Conservation (phyloP, 2,888 invertebrate species). For the Meganola albula region DNA sequence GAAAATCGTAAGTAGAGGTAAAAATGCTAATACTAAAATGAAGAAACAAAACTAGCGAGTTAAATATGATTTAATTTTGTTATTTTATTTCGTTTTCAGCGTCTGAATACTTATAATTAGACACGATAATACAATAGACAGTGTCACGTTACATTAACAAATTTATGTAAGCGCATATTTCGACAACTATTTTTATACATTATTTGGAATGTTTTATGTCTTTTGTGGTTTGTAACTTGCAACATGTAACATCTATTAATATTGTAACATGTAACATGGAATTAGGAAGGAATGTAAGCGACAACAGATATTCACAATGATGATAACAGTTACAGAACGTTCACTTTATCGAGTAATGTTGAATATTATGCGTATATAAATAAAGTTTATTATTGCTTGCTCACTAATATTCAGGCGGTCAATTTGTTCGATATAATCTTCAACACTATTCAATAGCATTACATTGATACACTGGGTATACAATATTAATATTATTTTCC, state of each 20-base stretch:
- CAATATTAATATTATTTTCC: conserved; percentile 22
- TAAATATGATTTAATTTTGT: conserved; percentile 78
- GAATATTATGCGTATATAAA: conserved; percentile 17
- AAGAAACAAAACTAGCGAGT: conserved; percentile 57
- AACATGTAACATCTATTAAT: no score
- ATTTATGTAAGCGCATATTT: conserved; percentile 67
- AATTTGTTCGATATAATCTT: conserved; percentile 16
- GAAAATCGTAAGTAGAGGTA: neutral
- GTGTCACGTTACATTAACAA: conserved; percentile 54
- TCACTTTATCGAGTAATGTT: conserved; percentile 14
- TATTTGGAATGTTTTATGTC: conserved; percentile 64
- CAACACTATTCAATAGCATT: conserved; percentile 19
- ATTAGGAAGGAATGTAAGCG: conserved; percentile 51
- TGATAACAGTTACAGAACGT: conserved; percentile 24
- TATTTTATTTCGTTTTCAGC: conserved; percentile 76
- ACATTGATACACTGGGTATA: conserved; percentile 28
- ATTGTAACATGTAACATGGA: conserved; percentile 35
- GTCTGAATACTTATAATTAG: conserved; percentile 70
- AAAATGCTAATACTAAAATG: neutral
- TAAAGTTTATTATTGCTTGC: conserved; percentile 3
- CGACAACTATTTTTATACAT: conserved; percentile 50
- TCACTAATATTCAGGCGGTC: neutral
- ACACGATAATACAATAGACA: conserved; percentile 62
- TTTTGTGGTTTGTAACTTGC: conserved; percentile 32
- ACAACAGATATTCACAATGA: conserved; percentile 35